These are phyloP conservation scores for Dunckerocampus dactyliophorus DNA, from an alignment of 2,113 vertebrate genomes.

Conservation along the genomic window DNA sequence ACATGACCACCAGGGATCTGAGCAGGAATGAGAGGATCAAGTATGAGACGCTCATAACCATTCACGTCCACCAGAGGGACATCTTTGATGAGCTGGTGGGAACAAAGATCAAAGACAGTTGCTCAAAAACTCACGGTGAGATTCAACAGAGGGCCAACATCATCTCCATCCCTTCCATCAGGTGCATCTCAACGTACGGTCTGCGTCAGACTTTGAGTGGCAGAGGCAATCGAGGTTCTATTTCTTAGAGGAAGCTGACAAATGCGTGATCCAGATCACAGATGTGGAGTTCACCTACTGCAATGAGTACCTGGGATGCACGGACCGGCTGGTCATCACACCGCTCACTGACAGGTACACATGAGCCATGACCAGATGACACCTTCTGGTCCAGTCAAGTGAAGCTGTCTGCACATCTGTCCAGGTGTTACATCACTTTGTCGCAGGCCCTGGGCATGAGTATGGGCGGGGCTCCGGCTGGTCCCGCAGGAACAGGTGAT, in stretches of 20 bases:
- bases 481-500: constrained; percentile 77
- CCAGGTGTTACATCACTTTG: constrained; percentile 84
- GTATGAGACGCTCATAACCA: constrained; percentile 86
- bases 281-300: constrained; percentile 86
- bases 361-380: too few species aligned
- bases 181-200: constrained; percentile 81
- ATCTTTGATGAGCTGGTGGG: constrained; percentile 87
- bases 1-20: constrained; percentile 80
- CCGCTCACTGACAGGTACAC: constrained; percentile 82
- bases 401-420: constrained; percentile 4
- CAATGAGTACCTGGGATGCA: constrained; percentile 89
- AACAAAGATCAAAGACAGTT: constrained; percentile 65
- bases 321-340: constrained; percentile 87
- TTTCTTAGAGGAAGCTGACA: constrained; percentile 80
- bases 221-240: constrained; percentile 87
- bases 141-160: constrained; percentile 73
- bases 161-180: constrained; percentile 67
- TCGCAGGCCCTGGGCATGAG: constrained; percentile 85
- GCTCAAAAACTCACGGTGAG: neutral
- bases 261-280: constrained; percentile 80
- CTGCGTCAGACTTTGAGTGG: constrained; percentile 84
- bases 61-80: constrained; percentile 86
- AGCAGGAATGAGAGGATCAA: constrained; percentile 81
- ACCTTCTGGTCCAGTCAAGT: too few species aligned
- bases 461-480: constrained; percentile 86